Base-by-base conservation (phyloP, 2,113 vertebrate species). In the Sinocyclocheilus grahami region DNA sequence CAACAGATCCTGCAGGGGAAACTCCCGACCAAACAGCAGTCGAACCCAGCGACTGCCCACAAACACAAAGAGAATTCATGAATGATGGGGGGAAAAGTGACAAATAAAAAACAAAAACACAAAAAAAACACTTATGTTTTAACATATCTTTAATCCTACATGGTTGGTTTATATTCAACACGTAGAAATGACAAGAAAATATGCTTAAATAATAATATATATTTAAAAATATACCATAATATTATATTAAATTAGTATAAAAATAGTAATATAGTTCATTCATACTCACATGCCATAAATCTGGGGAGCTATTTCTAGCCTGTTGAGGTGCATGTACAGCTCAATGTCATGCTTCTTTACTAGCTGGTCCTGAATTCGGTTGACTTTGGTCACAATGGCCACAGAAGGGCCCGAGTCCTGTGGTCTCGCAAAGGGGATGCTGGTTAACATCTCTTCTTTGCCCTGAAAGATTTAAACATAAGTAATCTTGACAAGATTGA, bases 221-320 rank as follows among this genome's bases (percentile, higher is more conserved):
- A 53, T 53, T 2, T 14, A 53, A 48, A 51, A 51, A 51, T 46
- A 51, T 13, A 51, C 12, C 48, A 51, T 3, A 51, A 51, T 51
- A 60, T 60, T 60, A 4, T 9, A 22, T 9, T 1, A 60, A 42
- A 42, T 42, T 22, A 22, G 30, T 33, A 33, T 33, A 33, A 37
- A 37, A 20, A 71, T 4, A 39, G 20, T 20, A 67, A 77, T 11
- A 65, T 3, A 27, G 10, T 16, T 13, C 5, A 67, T 37, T 58
- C n/a, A 86, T 74, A 99, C 98, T 97, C 93, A 99, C 98, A 99
- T 94, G 88, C 98, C 98, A 20, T 99, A 99, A 91, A 99, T 99
- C 88, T 99, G 98, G 1, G 98, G 98, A 55, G 98, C 98, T 27
- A 99, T 99, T 94, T 99, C 97, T 83, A 99, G 95, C 62, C 98